These are phyloP conservation scores for Tipula lateralis DNA, from an alignment of 2,888 invertebrate genomes.

Conservation along the genomic window DNA sequence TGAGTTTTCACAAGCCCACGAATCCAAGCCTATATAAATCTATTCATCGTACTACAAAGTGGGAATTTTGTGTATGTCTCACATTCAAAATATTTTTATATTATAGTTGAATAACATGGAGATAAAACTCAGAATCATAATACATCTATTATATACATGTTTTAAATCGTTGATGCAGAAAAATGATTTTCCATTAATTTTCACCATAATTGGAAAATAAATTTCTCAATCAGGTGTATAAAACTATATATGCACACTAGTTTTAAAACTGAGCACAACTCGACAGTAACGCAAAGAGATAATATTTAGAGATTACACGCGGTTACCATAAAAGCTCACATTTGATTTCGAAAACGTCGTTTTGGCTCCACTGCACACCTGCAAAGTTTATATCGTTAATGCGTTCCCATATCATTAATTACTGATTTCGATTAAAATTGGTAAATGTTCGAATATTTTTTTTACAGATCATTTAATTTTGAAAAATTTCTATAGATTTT, in stretches of 20 bases:
- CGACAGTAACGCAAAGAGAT: background rate
- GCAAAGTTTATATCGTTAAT: background rate
- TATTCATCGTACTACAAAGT: too few relatives aligned
- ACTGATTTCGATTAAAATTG: background rate
- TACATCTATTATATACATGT: background rate
- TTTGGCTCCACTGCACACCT: background rate
- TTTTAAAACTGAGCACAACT: too few relatives aligned
- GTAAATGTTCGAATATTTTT: too few relatives aligned
- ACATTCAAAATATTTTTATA: too few relatives aligned
- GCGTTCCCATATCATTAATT: background rate
- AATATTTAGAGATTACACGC: background rate
- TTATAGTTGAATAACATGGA: too few relatives aligned
- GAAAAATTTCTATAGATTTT: background rate
- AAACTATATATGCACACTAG: too few relatives aligned
- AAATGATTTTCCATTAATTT: background rate
- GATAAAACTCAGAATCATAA: background rate
- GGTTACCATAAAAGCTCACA: background rate
- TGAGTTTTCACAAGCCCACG: too few relatives aligned
- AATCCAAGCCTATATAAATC: too few relatives aligned
- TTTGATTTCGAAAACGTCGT: background rate
- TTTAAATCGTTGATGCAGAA: background rate
- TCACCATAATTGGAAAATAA: background rate
- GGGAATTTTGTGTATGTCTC: too few relatives aligned
- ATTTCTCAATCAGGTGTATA: background rate
- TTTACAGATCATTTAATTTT: background rate